phyloP scores from a whole-genome alignment of 2,797 vertebrate species.

The Rallus crepitans region DNA sequence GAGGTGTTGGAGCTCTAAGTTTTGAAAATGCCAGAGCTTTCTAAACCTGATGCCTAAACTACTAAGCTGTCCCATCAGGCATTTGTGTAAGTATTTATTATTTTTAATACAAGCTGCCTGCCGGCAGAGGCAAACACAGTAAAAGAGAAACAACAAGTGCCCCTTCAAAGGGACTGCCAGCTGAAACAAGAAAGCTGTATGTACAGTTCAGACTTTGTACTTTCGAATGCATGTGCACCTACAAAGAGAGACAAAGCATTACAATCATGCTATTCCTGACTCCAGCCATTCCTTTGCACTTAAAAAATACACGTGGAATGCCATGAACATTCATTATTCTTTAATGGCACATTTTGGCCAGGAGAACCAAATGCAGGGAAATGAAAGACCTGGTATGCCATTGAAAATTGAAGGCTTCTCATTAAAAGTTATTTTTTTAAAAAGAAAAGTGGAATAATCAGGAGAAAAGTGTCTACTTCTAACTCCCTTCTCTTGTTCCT shows the following conservation, averaged over 20 bases:
- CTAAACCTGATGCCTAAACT: slow-evolving; percentile 10
- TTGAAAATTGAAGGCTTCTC: slow-evolving; percentile 15
- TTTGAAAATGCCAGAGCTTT: slow-evolving; percentile 23
- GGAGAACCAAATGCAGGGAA: neutral
- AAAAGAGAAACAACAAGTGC: neutral
- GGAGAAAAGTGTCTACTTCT: neutral
- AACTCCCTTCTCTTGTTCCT: slow-evolving; percentile 3
- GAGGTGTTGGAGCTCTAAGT: neutral
- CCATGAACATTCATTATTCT: slow-evolving; percentile 7
- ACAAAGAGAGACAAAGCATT: slow-evolving; percentile 14
- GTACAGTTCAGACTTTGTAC: neutral
- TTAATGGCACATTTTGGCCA: neutral
- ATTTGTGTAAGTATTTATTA: neutral
- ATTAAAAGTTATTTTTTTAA: neutral
- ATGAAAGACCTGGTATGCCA: neutral
- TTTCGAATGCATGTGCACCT: neutral
- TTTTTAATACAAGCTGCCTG: slow-evolving; percentile 28
- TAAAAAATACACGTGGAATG: slow-evolving; percentile 33
- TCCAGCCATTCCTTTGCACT: neutral
- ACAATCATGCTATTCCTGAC: neutral
- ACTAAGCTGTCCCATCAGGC: slow-evolving; percentile 3
- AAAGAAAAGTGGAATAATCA: neutral
- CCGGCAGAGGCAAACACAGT: slow-evolving; percentile 22
- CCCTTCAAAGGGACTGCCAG: slow-evolving; percentile 33
- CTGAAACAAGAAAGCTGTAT: slow-evolving; percentile 28